Conservation (phyloP, 2,888 invertebrate species). For the Argyresthia albistria region DNA sequence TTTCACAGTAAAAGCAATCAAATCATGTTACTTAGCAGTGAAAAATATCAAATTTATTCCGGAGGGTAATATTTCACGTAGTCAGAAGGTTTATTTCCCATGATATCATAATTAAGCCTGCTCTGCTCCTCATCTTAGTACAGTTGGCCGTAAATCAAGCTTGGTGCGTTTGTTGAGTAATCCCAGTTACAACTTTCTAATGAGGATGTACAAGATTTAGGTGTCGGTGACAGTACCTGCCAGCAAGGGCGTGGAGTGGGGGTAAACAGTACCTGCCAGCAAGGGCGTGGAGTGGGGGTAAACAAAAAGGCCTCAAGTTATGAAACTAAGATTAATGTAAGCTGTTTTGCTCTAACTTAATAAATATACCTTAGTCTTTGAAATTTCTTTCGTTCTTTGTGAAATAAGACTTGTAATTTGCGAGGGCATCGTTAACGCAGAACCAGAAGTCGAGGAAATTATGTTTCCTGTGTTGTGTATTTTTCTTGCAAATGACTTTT, state of each 20-base stretch:
- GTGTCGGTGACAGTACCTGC: too few species aligned
- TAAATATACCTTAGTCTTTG: conserved; percentile 30
- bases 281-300: conserved; percentile 24
- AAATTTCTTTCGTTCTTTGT: conserved; percentile 12
- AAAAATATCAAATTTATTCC: conserved; percentile 34
- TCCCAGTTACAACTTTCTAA: too few species aligned
- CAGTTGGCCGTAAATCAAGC: not conserved
- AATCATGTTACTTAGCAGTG: conserved; percentile 11
- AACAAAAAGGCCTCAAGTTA: conserved; percentile 45
- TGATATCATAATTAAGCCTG: conserved; percentile 62
- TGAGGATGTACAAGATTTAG: too few species aligned
- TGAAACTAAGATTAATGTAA: conserved; percentile 60
- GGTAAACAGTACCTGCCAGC: conserved; percentile 13
- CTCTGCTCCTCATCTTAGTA: conserved; percentile 26
- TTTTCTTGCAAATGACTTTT: too few species aligned
- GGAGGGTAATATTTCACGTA: conserved; percentile 41
- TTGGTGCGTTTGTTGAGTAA: too few species aligned
- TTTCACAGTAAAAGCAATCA: conserved; percentile 2
- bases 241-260: conserved; percentile 12
- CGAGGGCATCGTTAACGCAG: too few species aligned
- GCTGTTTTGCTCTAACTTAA: conserved; percentile 44
- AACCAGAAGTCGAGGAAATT: too few species aligned
- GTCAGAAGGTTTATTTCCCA: conserved; percentile 52
- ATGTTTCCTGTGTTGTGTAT: too few species aligned
- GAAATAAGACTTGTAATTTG: conserved; percentile 9